Evolutionary conservation across 2,113 vertebrate genomes (phyloP).

Genomic region (Stigmatopora nigra): DNA sequence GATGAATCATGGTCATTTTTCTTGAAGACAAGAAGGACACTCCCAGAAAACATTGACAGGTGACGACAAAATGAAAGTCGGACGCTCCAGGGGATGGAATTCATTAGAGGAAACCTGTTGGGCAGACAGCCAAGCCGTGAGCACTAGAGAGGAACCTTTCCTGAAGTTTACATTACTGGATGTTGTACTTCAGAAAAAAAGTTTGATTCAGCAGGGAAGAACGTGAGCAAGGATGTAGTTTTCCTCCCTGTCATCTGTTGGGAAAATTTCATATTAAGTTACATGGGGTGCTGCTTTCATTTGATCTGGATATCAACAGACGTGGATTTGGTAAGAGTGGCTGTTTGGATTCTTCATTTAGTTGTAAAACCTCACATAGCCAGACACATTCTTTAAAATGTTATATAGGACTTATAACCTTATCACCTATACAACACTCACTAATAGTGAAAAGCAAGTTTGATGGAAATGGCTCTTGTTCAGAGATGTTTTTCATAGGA

Average conservation of each 20-base stretch:
- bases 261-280: neutral
- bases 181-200: neutral
- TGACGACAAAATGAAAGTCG: neutral
- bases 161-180: neutral
- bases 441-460: no score
- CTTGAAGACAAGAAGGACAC: neutral
- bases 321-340: slow-evolving; percentile 17
- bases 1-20: neutral
- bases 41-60: neutral
- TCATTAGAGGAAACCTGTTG: neutral
- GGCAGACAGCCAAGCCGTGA: slow-evolving; percentile 2
- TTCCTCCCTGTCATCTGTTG: neutral
- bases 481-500: no score
- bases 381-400: no score
- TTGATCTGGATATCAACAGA: neutral
- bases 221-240: neutral
- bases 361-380: neutral
- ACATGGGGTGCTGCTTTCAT: neutral
- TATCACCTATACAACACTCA: no score
- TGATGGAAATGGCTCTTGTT: no score
- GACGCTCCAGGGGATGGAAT: neutral
- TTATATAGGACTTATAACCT: no score
- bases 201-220: neutral
- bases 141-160: neutral
- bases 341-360: neutral